Conservation (phyloP, 2,113 vertebrate species). For the Dinomys branickii region DNA sequence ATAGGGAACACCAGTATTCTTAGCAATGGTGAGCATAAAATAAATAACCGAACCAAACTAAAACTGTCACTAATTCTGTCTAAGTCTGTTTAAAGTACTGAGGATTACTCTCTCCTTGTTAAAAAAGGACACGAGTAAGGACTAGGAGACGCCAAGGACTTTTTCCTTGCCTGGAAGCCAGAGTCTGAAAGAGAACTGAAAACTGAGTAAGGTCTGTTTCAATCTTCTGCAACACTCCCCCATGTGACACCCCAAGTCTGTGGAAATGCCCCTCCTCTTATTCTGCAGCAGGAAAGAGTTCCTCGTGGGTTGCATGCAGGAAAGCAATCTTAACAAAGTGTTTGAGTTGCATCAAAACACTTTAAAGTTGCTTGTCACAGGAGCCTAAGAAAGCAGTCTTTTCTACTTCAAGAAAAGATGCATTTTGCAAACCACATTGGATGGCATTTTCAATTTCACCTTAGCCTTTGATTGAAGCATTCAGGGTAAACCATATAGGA, state of each 20-base stretch:
- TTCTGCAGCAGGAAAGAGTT: rapidly evolving
- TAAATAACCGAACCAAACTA: not conserved
- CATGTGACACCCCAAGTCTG: rapidly evolving
- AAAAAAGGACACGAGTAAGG: not conserved
- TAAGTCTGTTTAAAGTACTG: too few species aligned
- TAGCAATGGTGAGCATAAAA: not conserved
- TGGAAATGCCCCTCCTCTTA: rapidly evolving
- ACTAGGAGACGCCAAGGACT: too few species aligned
- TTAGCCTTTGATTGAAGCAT: not conserved
- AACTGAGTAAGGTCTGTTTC: rapidly evolving
- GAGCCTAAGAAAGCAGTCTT: too few species aligned
- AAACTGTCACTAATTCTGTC: not conserved
- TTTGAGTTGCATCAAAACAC: too few species aligned
- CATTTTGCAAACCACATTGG: not conserved
- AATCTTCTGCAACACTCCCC: not conserved
- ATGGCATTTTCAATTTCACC: not conserved
- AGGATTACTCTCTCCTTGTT: not conserved
- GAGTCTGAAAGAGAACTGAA: not conserved
- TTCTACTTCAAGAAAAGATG: not conserved
- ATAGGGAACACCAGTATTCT: not conserved
- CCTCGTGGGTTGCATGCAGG: rapidly evolving
- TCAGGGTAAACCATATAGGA: rapidly evolving
- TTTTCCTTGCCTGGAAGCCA: not conserved
- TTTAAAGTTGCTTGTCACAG: not conserved
- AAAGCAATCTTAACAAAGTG: not conserved